A percentile compares a stretch with the other conserved stretches of the same genome.
phyloP scores from a whole-genome alignment of 2,797 vertebrate genomes.

The Galagoides demidoff region DNA sequence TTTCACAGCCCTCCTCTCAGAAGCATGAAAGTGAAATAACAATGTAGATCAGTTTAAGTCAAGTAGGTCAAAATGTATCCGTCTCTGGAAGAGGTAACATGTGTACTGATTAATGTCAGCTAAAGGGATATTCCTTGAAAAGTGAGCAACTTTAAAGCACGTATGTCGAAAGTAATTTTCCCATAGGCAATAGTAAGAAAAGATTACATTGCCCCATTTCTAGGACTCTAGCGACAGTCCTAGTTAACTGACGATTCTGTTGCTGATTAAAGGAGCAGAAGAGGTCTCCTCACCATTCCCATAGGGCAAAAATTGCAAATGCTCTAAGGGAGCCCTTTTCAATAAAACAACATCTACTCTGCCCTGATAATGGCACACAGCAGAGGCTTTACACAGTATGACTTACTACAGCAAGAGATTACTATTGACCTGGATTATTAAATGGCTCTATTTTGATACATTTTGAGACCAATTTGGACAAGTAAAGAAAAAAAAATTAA shows the following conservation, averaged over 20 bases:
- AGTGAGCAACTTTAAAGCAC: conserved; percentile 45
- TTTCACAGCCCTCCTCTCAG: not conserved
- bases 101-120: not conserved
- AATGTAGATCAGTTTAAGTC: not conserved
- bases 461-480: not conserved
- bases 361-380: not conserved
- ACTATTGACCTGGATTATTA: conserved; percentile 15
- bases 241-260: conserved; percentile 72
- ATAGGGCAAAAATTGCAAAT: conserved; percentile 40
- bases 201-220: conserved; percentile 62
- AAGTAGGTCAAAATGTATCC: not conserved
- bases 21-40: not conserved
- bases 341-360: conserved; percentile 55
- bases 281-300: conserved; percentile 37
- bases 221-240: conserved; percentile 61
- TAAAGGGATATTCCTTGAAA: conserved; percentile 44
- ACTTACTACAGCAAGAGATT: conserved; percentile 1
- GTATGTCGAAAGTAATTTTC: conserved; percentile 61
- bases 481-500: not conserved
- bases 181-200: conserved; percentile 62
- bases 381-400: not conserved
- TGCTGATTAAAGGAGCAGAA: conserved; percentile 64
- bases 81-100: not conserved
- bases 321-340: not conserved
- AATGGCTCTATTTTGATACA: not conserved